phyloP scores from a whole-genome alignment of 2,797 vertebrate species.

The Simalia tracyae region DNA sequence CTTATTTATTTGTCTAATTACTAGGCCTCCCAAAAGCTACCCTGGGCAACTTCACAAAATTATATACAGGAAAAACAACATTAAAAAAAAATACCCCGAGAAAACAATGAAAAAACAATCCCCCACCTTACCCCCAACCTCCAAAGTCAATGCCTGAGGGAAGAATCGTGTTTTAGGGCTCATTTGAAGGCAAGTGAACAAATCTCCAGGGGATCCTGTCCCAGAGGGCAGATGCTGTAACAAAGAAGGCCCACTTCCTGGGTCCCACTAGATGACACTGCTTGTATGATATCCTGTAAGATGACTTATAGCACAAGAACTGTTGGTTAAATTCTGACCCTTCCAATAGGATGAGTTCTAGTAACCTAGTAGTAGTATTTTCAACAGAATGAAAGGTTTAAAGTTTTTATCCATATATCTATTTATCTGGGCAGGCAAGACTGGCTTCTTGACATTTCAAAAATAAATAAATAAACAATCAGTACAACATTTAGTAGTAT shows the following conservation, averaged over 20 bases:
- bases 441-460: neutral
- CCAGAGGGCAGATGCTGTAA: neutral
- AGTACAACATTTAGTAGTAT: neutral
- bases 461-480: neutral
- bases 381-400: neutral
- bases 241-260: neutral
- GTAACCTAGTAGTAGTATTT: neutral
- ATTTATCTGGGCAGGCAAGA: neutral
- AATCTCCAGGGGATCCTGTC: neutral
- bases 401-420: neutral
- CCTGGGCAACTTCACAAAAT: neutral
- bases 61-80: neutral
- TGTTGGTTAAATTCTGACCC: neutral
- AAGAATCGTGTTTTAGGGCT: neutral
- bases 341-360: neutral
- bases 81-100: neutral
- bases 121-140: neutral
- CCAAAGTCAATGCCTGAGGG: neutral
- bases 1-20: neutral
- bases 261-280: neutral
- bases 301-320: neutral
- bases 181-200: neutral
- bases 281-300: neutral
- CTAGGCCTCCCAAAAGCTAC: neutral
- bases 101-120: neutral